Conservation (phyloP, 2,888 invertebrate genomes). For the Antheraea yamamai region DNA sequence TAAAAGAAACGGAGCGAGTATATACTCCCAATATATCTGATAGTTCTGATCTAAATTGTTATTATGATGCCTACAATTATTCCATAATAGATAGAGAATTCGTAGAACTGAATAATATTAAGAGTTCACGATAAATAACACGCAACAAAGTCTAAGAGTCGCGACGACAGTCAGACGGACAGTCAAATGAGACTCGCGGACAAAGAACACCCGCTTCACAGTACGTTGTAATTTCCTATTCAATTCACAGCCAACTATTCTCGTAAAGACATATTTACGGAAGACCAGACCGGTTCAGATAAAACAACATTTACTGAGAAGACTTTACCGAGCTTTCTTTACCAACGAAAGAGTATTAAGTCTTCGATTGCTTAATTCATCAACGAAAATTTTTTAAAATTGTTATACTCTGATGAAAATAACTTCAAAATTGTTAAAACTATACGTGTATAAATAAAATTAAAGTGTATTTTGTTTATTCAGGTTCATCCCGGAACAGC, state of each 20-base stretch:
- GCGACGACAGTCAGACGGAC: background rate
- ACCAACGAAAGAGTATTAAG: background rate
- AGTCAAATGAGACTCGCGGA: background rate
- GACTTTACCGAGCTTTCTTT: background rate
- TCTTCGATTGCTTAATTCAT: background rate
- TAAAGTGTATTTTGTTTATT: too few species aligned
- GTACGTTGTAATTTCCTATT: background rate
- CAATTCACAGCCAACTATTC: conserved; percentile 7
- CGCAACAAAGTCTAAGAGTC: background rate
- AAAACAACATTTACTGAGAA: background rate
- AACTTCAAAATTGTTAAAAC: too few species aligned
- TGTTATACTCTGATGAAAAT: too few species aligned
- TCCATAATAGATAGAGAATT: background rate
- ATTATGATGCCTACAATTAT: background rate
- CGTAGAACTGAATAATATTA: background rate
- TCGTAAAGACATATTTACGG: conserved; percentile 3
- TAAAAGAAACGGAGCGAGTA: background rate
- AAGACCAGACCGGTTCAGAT: background rate
- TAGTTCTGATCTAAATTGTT: background rate
- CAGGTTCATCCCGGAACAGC: too few species aligned
- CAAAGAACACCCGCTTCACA: background rate
- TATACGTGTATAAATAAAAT: too few species aligned
- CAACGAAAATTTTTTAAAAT: too few species aligned
- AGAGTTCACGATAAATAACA: background rate
- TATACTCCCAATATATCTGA: background rate